These are phyloP conservation scores for Silurus lanzhouensis DNA, from an alignment of 2,797 vertebrate species.

Conservation along the genomic window DNA sequence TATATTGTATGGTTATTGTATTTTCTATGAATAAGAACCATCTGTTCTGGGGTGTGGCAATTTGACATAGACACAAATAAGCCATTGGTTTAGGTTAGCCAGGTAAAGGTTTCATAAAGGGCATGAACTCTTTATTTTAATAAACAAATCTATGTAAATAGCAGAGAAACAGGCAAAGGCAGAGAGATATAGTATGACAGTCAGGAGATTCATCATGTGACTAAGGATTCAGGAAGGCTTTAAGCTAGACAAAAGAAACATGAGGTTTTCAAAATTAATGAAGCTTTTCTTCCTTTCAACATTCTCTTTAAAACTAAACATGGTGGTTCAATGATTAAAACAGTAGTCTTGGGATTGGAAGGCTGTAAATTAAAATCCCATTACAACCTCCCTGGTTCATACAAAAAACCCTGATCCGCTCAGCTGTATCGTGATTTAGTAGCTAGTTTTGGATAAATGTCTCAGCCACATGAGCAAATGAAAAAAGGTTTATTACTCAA, in stretches of 20 bases:
- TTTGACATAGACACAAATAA: neutral
- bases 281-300: neutral
- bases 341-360: neutral
- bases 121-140: neutral
- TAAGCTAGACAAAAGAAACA: neutral
- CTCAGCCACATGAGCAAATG: neutral
- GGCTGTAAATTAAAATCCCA: neutral
- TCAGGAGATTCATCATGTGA: neutral
- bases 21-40: too few species aligned
- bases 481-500: neutral
- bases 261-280: neutral
- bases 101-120: neutral
- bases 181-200: neutral
- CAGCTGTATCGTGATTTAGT: neutral
- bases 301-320: neutral
- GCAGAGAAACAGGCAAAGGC: neutral
- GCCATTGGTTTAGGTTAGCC: neutral
- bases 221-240: neutral
- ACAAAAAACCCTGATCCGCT: neutral
- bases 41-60: neutral
- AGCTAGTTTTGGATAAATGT: neutral
- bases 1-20: neutral
- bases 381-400: neutral
- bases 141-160: conserved; percentile 22
- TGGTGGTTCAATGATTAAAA: neutral